These are phyloP conservation scores for Drosophila quadrilineata DNA, from an alignment of 1,140 invertebrate species.

Conservation along the genomic window DNA sequence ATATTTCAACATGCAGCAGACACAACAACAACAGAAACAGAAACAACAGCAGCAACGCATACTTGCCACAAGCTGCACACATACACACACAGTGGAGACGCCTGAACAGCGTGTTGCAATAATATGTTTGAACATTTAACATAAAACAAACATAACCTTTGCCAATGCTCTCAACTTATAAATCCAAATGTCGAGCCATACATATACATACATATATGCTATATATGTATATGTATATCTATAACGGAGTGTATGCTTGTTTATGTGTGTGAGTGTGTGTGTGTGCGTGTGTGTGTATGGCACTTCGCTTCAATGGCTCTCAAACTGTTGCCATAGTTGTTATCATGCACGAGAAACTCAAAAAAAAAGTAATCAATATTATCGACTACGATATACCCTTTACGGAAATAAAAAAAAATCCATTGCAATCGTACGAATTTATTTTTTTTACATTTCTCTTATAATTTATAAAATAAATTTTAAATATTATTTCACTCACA, in stretches of 20 bases:
- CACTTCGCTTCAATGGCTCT: constrained; percentile 67
- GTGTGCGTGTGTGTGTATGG: constrained; percentile 7
- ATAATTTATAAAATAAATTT: too few relatives aligned
- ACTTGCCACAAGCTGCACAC: constrained; percentile 14
- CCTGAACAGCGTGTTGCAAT: constrained; percentile 59
- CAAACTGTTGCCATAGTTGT: constrained; percentile 71
- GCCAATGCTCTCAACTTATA: constrained; percentile 38
- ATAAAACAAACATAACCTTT: constrained; percentile 80
- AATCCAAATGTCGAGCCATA: constrained; percentile 13
- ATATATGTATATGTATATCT: too few relatives aligned
- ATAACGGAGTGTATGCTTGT: too few relatives aligned
- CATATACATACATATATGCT: neutral
- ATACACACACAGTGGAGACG: neutral
- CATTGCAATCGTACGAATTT: too few relatives aligned
- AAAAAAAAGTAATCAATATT: too few relatives aligned
- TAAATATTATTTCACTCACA: too few relatives aligned
- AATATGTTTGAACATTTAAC: constrained; percentile 80
- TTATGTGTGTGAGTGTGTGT: neutral
- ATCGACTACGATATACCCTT: too few relatives aligned
- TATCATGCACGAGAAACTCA: constrained; percentile 75
- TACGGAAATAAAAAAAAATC: too few relatives aligned
- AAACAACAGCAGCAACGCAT: neutral
- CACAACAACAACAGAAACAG: constrained; percentile 26
- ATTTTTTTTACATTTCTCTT: too few relatives aligned
- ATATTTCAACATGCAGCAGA: constrained; percentile 68